Evolutionary conservation across 2,797 vertebrate genomes (phyloP), one percentile per base, ranked within the genome.

Genomic region (Psittacula derbiana): DNA sequence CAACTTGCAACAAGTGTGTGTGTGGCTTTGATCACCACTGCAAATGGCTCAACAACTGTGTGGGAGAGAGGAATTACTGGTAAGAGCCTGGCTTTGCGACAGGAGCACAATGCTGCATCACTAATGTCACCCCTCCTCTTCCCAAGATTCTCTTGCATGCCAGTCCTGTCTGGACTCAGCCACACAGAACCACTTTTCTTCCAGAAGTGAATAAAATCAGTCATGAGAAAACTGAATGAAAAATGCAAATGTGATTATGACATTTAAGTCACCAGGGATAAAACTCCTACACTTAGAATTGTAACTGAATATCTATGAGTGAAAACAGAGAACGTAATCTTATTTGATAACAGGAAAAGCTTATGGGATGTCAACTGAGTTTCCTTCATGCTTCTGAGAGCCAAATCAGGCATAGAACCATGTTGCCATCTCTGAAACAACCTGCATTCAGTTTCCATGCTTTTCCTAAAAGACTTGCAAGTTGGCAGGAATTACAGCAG

Each of bases 21-120:
- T 98, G 99, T 61, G 98, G 98, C 96, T 99, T 99, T 74, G 99
- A 99, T 96, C 99, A 99, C 96, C 99, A 99, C 97, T 99, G 99
- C 97, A 98, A 99, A 81, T 99, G 99, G 99, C 98, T 99, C 86
- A 99, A 99, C 98, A 99, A 99, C 98, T 99, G 99, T 53, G 99
- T 99, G 78, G 99, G 99, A 31, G 98, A 99, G 96, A 98, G 99
- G 79, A 99, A 99, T 97, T 99, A 99, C 97, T 98, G 98, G 99
- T 99, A 97, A 98, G 99, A 90, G 57, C 16, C 53, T 64, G 78
- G 18, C 8, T 12, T 8, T 52, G 43, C 49, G 58, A 18, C 30
- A 57, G 79, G 61, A 61, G 41, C 47, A 75, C 43, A 62, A 8
- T 17, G 14, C 61, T 41, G 31, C 38, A 24, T 80, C 43, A 86